These are phyloP conservation scores for Arrhamphus sclerolepis DNA, from an alignment of 2,797 vertebrate genomes.

Conservation along the genomic window DNA sequence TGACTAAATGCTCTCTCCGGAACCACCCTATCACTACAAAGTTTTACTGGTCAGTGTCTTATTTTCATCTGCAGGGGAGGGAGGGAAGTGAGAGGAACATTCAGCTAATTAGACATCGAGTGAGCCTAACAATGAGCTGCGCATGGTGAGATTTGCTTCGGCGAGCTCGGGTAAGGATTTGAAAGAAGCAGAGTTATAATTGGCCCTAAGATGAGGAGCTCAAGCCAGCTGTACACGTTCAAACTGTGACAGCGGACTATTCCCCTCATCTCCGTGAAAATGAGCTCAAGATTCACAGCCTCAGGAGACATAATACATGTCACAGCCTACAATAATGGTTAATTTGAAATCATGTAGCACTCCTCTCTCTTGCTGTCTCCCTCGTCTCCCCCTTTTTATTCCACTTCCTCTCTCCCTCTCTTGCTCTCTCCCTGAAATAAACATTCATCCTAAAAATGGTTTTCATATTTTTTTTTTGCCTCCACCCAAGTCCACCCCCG, in stretches of 20 bases:
- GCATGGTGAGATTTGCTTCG: conserved; percentile 71
- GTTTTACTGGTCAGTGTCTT: conserved; percentile 50
- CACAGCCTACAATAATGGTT: conserved; percentile 75
- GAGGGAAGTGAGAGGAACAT: conserved; percentile 73
- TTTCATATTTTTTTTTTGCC: conserved; percentile 64
- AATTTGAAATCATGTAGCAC: conserved; percentile 75
- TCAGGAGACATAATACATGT: conserved; percentile 73
- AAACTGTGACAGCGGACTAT: conserved; percentile 75
- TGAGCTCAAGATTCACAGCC: conserved; percentile 74
- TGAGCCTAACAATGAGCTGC: conserved; percentile 72
- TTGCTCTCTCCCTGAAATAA: conserved; percentile 68
- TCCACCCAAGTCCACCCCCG: conserved; percentile 61
- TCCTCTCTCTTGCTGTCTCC: conserved; percentile 63
- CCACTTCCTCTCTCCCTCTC: conserved; percentile 48
- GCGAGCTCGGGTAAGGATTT: conserved; percentile 70
- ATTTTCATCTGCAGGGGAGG: conserved; percentile 45
- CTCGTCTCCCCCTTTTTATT: conserved; percentile 61
- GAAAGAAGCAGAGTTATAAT: conserved; percentile 77
- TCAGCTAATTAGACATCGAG: conserved; percentile 77
- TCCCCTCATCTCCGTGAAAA: conserved; percentile 79
- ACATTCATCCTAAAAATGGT: conserved; percentile 77
- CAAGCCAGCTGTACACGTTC: conserved; percentile 71
- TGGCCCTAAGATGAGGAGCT: conserved; percentile 78
- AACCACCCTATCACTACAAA: conserved; percentile 40
- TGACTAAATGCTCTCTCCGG: conserved; percentile 33